Base-by-base conservation (phyloP, 2,888 invertebrate genomes). In the Mythimna impura region DNA sequence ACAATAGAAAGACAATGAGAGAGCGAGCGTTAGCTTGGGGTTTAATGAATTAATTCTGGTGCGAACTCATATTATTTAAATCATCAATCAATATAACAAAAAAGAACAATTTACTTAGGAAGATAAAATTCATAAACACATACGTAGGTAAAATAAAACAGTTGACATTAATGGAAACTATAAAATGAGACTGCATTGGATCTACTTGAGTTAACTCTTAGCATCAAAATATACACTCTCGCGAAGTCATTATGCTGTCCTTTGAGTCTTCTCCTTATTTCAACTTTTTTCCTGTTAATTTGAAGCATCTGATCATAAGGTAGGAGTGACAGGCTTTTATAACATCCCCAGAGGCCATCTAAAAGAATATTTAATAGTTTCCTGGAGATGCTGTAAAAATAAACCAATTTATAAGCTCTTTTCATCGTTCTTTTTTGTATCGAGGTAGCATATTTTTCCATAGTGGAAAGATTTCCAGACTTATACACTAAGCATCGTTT, bases 221-320 rank as follows among this genome's bases (percentile, higher is more conserved):
- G 77, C 64, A 62, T 71, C 47, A 71, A 77, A 81, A 76, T 76
- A 71, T 63, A 25, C 25, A 52, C 66, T 55, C 50, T 58, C 22
- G 63, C 14, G 7, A 66, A 81, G 62, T 78, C 60, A 81, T 77
- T 70, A 64, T 55, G 54, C 8, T 25, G 0, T 43, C 62, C 34
- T 76, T 80, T 61, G 52, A 77, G 61, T 63, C n/a, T n/a, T 71
- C 47, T 14, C 52, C 65, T 61, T 64, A 68, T 66, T 54, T 63
- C 30, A 66, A 73, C 68, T 47, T 74, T 66, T 74, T 82, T 57
- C 40, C 34, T 69, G 12, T 65, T 66, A 71, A 82, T 82, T 63
- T 57, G n/a, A 70, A 68, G 55, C 54, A 25, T 58, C n/a, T 36
- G 58, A 62, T 62, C 52, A 52, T 58, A 25, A 78, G 1, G 20